Conservation (phyloP, 1,140 invertebrate genomes). For the Diorhabda carinulata region DNA sequence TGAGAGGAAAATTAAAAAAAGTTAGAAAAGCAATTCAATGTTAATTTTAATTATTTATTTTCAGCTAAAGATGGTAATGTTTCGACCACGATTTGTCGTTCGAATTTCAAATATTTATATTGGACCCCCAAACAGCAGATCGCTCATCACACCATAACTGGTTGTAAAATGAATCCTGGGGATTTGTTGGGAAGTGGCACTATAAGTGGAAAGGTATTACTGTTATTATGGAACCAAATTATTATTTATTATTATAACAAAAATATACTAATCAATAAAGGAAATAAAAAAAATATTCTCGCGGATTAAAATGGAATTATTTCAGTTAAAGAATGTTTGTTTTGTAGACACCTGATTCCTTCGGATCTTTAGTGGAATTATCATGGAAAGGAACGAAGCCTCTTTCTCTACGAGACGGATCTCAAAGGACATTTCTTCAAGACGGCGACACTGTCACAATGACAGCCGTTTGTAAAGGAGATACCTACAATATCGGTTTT, state of each 20-base stretch:
- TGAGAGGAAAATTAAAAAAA: not conserved
- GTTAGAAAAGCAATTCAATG: not conserved
- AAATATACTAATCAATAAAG: too few species aligned
- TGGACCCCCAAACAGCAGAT: slow-evolving; percentile 98
- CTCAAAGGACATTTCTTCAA: slow-evolving; percentile 84
- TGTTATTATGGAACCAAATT: too few species aligned
- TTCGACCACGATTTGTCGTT: slow-evolving; percentile 64
- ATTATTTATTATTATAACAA: too few species aligned
- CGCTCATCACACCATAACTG: slow-evolving; percentile 93
- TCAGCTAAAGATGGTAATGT: slow-evolving; percentile 56
- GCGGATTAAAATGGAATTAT: too few species aligned
- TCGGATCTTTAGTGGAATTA: slow-evolving; percentile 90
- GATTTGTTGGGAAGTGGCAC: slow-evolving; percentile 96
- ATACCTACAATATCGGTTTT: slow-evolving; percentile 83
- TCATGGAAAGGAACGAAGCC: slow-evolving; percentile 90
- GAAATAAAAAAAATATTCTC: too few species aligned
- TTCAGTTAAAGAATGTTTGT: not conserved
- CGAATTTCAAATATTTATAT: slow-evolving; percentile 86
- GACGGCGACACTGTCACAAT: slow-evolving; percentile 93
- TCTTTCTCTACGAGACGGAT: slow-evolving; percentile 71
- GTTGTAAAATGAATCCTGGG: slow-evolving; percentile 92
- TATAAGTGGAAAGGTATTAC: slow-evolving; percentile 84
- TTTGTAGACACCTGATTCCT: slow-evolving; percentile 73
- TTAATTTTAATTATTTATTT: slow-evolving; percentile 12
- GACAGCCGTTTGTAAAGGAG: slow-evolving; percentile 77